These are phyloP conservation scores for Cephus spinipes DNA, from an alignment of 2,888 invertebrate genomes.

Conservation along the genomic window DNA sequence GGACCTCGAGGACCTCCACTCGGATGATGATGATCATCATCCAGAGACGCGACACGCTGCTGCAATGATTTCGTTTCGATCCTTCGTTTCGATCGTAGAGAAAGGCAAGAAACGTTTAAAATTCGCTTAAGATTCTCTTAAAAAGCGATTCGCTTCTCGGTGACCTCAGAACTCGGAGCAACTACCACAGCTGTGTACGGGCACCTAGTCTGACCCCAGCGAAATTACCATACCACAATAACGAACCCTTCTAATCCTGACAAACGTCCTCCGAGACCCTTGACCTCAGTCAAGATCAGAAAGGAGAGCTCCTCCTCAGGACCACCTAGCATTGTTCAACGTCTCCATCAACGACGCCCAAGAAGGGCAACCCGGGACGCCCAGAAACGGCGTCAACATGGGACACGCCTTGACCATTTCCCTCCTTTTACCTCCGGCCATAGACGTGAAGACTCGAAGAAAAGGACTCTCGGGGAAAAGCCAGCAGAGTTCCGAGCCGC, in stretches of 20 bases:
- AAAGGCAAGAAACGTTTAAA: background rate
- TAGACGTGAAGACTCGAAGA: background rate
- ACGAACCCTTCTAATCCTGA: constrained; percentile 47
- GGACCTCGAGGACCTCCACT: background rate
- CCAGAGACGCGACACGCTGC: background rate
- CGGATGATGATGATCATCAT: background rate
- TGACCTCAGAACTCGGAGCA: background rate
- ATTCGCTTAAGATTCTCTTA: background rate
- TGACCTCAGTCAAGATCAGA: background rate
- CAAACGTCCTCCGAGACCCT: constrained; percentile 36
- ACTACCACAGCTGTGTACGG: background rate
- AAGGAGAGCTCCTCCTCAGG: background rate
- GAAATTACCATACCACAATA: background rate
- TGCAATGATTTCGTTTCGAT: background rate
- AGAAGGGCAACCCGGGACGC: background rate
- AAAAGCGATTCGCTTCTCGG: background rate
- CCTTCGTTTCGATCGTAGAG: background rate
- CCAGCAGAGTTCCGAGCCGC: background rate
- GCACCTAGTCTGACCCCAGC: background rate
- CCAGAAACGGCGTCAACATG: background rate
- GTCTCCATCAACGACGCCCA: background rate
- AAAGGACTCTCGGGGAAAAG: background rate
- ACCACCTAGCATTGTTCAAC: background rate
- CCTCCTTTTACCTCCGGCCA: background rate
- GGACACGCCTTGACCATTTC: background rate